Evolutionary conservation across 2,113 vertebrate species (phyloP).

Genomic region (Euleptes europaea): DNA sequence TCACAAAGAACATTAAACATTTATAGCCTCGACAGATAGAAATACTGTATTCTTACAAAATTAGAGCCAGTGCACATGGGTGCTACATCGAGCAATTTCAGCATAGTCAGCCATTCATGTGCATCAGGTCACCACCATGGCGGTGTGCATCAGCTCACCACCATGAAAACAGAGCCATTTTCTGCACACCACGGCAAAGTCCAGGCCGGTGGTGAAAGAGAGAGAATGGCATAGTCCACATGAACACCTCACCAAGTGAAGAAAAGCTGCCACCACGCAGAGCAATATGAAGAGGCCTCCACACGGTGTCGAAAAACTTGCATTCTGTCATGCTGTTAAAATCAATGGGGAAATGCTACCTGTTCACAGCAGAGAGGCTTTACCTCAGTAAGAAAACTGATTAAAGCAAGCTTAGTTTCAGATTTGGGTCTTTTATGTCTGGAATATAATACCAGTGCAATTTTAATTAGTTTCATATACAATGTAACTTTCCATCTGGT

Average conservation of each 20-base stretch:
- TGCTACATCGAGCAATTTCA: background rate
- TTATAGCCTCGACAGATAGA: background rate
- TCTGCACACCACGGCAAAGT: background rate
- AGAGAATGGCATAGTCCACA: background rate
- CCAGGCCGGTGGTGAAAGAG: background rate
- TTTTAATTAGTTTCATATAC: slow-evolving; percentile 83
- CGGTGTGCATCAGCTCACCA: background rate
- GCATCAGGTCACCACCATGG: background rate
- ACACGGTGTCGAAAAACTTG: background rate
- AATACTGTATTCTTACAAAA: background rate
- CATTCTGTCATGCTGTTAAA: slow-evolving; percentile 8
- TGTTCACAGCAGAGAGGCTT: slow-evolving; percentile 35
- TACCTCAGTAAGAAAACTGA: slow-evolving; percentile 49
- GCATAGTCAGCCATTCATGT: background rate
- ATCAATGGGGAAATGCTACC: background rate
- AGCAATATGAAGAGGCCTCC: background rate
- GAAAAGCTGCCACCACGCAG: background rate
- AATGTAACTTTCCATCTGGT: slow-evolving; percentile 83
- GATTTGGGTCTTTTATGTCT: slow-evolving; percentile 61
- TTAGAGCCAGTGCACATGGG: background rate
- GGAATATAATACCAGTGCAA: slow-evolving; percentile 76
- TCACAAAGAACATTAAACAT: background rate
- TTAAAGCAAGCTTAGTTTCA: slow-evolving; percentile 69
- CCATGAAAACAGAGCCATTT: background rate
- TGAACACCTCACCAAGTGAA: background rate